Evolutionary conservation across 2,113 vertebrate genomes (phyloP).

Genomic region (Actenoides lindsayi): DNA sequence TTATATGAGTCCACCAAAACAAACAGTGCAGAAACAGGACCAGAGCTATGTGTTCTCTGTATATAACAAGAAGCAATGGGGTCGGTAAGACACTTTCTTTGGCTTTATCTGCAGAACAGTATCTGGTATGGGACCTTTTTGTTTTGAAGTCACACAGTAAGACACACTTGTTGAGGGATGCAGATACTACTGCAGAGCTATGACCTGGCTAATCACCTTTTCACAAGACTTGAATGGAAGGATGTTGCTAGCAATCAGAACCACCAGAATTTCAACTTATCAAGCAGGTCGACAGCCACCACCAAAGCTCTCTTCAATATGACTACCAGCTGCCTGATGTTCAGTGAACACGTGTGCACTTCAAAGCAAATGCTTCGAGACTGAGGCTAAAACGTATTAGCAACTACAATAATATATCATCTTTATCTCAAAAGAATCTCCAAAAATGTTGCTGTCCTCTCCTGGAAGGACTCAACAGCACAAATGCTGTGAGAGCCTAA

Average conservation of each 20-base stretch:
- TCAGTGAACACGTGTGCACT: accelerated
- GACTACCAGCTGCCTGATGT: background rate
- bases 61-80: background rate
- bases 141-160: background rate
- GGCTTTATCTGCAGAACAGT: background rate
- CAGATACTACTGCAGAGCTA: background rate
- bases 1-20: background rate
- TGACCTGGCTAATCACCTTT: background rate
- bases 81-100: background rate
- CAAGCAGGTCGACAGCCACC: background rate
- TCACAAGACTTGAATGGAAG: background rate
- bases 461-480: background rate
- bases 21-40: background rate
- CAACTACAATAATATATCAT: background rate
- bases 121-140: background rate
- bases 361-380: background rate
- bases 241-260: background rate
- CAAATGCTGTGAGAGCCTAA: background rate
- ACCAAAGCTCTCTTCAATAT: background rate
- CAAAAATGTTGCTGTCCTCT: accelerated
- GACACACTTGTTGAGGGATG: background rate
- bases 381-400: background rate
- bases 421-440: background rate
- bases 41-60: accelerated
- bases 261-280: background rate